Percentiles rank a stretch among this genome's conserved stretches.
These are phyloP conservation scores for Cephus sareptanus DNA, from an alignment of 2,888 invertebrate species.

Conservation along the genomic window DNA sequence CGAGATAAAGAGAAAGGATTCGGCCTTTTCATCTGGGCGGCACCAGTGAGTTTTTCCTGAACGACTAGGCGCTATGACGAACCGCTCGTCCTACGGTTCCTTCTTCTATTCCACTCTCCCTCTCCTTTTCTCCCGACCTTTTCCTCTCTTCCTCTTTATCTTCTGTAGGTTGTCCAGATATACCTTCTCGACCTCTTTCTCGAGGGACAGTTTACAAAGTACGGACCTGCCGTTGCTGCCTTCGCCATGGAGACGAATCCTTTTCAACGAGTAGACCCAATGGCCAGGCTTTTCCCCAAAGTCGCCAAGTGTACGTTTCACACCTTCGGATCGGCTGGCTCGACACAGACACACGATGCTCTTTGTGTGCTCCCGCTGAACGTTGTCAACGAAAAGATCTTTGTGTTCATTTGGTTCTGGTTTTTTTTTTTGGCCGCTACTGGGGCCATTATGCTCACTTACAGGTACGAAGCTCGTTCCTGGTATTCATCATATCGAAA, in stretches of 20 bases:
- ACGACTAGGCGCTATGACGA: too few relatives aligned
- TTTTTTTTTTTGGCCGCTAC: slow-evolving; percentile 73
- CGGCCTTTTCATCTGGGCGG: too few relatives aligned
- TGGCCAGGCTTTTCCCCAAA: slow-evolving; percentile 78
- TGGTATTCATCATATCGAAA: neutral
- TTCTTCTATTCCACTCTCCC: slow-evolving; percentile 1
- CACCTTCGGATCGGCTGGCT: slow-evolving; percentile 72
- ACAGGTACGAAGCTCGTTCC: slow-evolving; percentile 64
- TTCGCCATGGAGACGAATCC: slow-evolving; percentile 66
- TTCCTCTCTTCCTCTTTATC: neutral
- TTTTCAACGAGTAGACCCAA: slow-evolving; percentile 71
- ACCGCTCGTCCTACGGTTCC: neutral
- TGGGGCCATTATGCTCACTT: slow-evolving; percentile 74
- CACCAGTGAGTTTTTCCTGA: too few relatives aligned
- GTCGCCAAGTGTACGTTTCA: slow-evolving; percentile 74
- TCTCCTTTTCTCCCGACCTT: neutral
- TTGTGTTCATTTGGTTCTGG: slow-evolving; percentile 82
- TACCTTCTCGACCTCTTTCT: slow-evolving; percentile 76
- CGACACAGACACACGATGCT: slow-evolving; percentile 70
- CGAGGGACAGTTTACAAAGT: slow-evolving; percentile 72
- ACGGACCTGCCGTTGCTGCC: slow-evolving; percentile 70
- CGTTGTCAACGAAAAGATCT: slow-evolving; percentile 84
- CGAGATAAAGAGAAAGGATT: neutral
- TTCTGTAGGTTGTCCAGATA: slow-evolving; percentile 75
- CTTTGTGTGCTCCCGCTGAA: slow-evolving; percentile 83